These are phyloP conservation scores for Plebejus anna DNA, from an alignment of 2,888 invertebrate genomes.

Conservation along the genomic window DNA sequence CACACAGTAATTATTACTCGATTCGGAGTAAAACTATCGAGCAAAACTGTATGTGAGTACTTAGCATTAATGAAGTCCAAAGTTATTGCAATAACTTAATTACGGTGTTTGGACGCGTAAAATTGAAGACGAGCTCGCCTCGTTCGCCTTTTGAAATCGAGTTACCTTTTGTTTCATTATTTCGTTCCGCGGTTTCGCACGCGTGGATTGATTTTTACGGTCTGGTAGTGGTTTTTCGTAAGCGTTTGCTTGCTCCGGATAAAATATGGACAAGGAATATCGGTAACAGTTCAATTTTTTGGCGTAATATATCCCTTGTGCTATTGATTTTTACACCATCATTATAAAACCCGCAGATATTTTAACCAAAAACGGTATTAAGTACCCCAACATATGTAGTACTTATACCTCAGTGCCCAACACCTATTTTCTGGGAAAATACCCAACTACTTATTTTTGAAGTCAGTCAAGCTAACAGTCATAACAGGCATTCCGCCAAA, in stretches of 20 bases:
- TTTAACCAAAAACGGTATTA: too few species aligned
- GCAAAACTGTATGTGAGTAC: too few species aligned
- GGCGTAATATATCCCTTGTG: neutral
- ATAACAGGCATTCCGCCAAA: conserved; percentile 1
- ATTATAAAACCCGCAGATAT: too few species aligned
- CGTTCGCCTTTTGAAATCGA: neutral
- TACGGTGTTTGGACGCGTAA: conserved; percentile 12
- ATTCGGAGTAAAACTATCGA: too few species aligned
- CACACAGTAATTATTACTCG: too few species aligned
- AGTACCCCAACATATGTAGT: too few species aligned
- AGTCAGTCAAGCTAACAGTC: neutral
- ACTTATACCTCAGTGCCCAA: too few species aligned
- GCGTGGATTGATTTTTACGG: conserved; percentile 8
- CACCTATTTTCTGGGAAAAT: neutral
- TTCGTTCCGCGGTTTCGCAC: neutral
- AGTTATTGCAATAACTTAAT: conserved; percentile 25
- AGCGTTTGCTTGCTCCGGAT: neutral
- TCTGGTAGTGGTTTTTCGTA: neutral
- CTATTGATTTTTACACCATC: too few species aligned
- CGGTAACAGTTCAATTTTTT: neutral
- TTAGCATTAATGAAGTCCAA: neutral
- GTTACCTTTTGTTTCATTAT: neutral
- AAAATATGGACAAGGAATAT: neutral
- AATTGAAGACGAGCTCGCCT: conserved; percentile 5
- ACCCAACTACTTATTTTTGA: neutral